Conservation (phyloP, 2,113 vertebrate species). For the Miniopterus natalensis region DNA sequence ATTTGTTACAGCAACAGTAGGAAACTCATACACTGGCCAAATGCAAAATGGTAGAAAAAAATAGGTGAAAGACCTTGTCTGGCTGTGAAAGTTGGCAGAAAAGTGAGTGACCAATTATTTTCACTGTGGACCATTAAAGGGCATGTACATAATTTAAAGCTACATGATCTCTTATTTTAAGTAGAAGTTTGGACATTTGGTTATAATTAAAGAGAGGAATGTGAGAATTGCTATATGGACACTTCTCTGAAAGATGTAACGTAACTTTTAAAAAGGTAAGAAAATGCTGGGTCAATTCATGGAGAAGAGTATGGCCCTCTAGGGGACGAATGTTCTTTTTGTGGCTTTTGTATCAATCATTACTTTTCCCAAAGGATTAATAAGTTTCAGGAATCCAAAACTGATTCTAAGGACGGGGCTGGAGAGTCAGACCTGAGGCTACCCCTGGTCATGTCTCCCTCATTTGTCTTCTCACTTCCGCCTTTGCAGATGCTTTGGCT, state of each 20-base stretch:
- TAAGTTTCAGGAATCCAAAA: neutral
- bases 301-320: neutral
- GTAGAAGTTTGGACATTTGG: neutral
- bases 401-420: neutral
- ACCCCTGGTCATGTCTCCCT: rapidly evolving
- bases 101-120: neutral
- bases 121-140: neutral
- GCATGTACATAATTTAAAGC: neutral
- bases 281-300: neutral
- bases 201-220: slow-evolving; percentile 28
- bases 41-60: slow-evolving; percentile 9
- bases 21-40: slow-evolving; percentile 5
- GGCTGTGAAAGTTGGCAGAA: neutral
- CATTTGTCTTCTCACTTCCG: neutral
- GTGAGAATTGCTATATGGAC: neutral
- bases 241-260: neutral
- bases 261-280: neutral
- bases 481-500: neutral
- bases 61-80: neutral
- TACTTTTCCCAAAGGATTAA: neutral
- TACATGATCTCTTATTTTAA: neutral
- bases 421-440: neutral
- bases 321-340: neutral
- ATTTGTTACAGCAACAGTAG: neutral
- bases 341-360: neutral